These are phyloP conservation scores for Lasioglossum villosulum DNA, from an alignment of 2,888 invertebrate species.

Conservation along the genomic window DNA sequence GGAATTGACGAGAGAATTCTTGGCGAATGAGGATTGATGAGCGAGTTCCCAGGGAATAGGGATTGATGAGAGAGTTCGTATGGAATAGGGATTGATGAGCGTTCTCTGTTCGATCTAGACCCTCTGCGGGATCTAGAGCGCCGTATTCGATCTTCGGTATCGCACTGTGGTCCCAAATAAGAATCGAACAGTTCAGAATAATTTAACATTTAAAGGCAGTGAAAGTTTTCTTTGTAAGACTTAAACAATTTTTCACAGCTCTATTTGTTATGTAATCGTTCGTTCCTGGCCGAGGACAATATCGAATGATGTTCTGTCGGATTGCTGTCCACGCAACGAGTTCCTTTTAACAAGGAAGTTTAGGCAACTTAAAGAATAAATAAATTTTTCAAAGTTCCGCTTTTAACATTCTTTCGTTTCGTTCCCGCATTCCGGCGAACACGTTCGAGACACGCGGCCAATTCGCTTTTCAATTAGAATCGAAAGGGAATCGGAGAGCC, in stretches of 20 bases:
- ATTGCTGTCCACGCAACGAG: too few relatives aligned
- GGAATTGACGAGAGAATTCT: conserved; percentile 8
- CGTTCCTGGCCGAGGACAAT: too few relatives aligned
- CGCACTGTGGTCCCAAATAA: neutral
- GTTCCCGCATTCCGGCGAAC: neutral
- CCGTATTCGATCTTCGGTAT: neutral
- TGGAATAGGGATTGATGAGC: conserved; percentile 19
- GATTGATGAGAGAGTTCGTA: conserved; percentile 5
- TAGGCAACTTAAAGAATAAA: too few relatives aligned
- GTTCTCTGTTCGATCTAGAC: neutral
- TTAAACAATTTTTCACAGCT: too few relatives aligned
- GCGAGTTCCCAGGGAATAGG: conserved; percentile 11
- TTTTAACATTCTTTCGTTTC: neutral
- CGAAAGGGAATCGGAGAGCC: neutral
- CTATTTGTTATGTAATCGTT: too few relatives aligned
- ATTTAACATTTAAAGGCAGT: neutral
- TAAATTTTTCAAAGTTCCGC: too few relatives aligned
- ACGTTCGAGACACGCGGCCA: neutral
- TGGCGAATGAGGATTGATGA: conserved; percentile 18
- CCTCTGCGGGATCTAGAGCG: neutral
- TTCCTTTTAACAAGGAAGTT: too few relatives aligned
- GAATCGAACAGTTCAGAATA: neutral
- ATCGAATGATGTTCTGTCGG: too few relatives aligned
- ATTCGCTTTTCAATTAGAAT: conserved; percentile 3
- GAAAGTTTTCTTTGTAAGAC: too few relatives aligned